phyloP scores from a whole-genome alignment of 2,113 vertebrate genomes.

The Psettodes erumei region DNA sequence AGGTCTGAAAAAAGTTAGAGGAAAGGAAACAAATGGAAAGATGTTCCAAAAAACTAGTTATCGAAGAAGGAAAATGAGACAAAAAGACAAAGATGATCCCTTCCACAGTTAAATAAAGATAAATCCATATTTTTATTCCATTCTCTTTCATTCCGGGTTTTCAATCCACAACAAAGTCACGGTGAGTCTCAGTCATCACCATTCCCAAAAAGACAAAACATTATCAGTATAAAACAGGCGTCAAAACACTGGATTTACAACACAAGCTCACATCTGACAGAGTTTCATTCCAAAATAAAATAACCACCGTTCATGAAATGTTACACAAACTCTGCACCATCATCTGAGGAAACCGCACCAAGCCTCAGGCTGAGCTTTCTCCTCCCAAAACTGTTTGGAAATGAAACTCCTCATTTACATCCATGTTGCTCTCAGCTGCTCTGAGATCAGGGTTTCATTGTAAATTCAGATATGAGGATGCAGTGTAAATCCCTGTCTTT shows the following conservation, averaged over 20 bases:
- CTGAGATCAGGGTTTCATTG: neutral
- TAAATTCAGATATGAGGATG: constrained; percentile 35
- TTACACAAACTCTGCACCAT: neutral
- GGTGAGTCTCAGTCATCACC: constrained; percentile 44
- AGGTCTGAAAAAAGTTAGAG: neutral
- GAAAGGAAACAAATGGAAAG: constrained; percentile 5
- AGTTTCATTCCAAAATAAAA: constrained; percentile 47
- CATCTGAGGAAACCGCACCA: neutral
- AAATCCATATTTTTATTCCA: constrained; percentile 74
- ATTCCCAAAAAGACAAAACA: constrained; percentile 43
- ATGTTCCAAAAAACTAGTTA: no score
- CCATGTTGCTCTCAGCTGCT: constrained; percentile 14
- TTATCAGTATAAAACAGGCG: constrained; percentile 66
- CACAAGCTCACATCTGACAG: constrained; percentile 34
- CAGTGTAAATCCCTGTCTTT: constrained; percentile 34
- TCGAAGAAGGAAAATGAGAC: neutral
- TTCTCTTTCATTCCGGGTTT: constrained; percentile 61
- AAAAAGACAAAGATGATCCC: neutral
- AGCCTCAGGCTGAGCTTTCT: neutral
- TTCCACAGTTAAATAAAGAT: constrained; percentile 37
- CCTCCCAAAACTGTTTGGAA: constrained; percentile 1
- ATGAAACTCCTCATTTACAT: constrained; percentile 51
- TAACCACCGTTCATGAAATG: neutral
- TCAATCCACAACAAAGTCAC: constrained; percentile 49
- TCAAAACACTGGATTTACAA: constrained; percentile 51